Evolutionary conservation across 2,113 vertebrate genomes (phyloP).

Genomic region (Podarcis muralis): DNA sequence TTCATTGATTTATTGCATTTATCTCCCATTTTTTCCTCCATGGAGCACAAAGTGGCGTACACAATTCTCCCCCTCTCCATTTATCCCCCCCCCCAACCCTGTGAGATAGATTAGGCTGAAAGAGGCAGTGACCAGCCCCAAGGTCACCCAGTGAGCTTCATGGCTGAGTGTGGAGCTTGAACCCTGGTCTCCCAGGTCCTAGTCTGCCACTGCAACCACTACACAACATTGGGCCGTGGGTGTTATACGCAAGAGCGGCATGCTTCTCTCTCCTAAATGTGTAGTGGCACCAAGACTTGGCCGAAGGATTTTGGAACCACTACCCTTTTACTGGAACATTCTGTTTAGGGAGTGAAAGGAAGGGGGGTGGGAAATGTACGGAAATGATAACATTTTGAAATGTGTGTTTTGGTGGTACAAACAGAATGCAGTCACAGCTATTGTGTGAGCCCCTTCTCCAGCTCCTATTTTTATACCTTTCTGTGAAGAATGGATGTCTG

Average conservation of each 20-base stretch:
- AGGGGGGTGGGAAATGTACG: conserved; percentile 61
- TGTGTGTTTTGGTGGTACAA: conserved; percentile 64
- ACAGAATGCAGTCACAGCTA: conserved; percentile 61
- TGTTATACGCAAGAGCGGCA: background rate
- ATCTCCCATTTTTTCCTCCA: too few species aligned
- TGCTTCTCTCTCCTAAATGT: conserved; percentile 22
- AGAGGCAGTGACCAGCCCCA: too few species aligned
- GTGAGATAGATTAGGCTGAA: too few species aligned
- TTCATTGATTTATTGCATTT: too few species aligned
- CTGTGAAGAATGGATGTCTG: conserved; percentile 80
- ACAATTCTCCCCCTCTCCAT: too few species aligned
- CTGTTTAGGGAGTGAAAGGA: conserved; percentile 17
- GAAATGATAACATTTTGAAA: conserved; percentile 61
- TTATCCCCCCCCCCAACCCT: too few species aligned
- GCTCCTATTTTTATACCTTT: conserved; percentile 81
- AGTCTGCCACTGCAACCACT: too few species aligned
- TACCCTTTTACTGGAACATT: conserved; percentile 57
- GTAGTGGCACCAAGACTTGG: conserved; percentile 38
- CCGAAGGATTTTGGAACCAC: conserved; percentile 22
- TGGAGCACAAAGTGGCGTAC: too few species aligned
- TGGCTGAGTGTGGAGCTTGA: too few species aligned
- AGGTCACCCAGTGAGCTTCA: too few species aligned
- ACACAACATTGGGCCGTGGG: too few species aligned
- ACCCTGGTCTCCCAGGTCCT: too few species aligned
- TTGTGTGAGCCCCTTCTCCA: conserved; percentile 70